phyloP scores from a whole-genome alignment of 2,113 vertebrate genomes.

The Halcyon senegalensis region DNA sequence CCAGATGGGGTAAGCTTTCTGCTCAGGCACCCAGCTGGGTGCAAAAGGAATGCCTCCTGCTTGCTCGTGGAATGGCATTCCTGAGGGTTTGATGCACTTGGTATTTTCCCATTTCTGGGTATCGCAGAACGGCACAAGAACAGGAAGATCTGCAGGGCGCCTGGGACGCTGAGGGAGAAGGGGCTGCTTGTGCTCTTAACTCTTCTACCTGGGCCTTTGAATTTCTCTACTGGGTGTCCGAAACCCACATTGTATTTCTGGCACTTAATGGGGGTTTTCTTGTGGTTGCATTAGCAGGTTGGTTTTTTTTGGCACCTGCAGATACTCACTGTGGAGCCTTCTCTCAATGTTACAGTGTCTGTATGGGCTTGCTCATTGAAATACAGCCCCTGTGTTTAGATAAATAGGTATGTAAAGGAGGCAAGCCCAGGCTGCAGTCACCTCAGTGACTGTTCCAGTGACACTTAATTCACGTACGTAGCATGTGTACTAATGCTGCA shows the following conservation, averaged over 20 bases:
- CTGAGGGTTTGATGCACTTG: not conserved
- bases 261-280: not conserved
- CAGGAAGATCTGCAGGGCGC: not conserved
- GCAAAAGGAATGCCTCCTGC: not conserved
- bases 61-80: not conserved
- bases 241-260: not conserved
- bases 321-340: not conserved
- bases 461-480: not conserved
- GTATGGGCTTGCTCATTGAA: not conserved
- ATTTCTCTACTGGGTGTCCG: not conserved
- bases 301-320: not conserved
- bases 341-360: not conserved
- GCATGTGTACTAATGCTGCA: not conserved
- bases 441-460: not conserved
- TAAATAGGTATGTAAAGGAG: not conserved
- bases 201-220: not conserved
- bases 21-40: not conserved
- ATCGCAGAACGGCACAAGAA: fast-evolving
- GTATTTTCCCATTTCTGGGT: not conserved
- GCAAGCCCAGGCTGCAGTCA: not conserved
- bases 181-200: not conserved
- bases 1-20: constrained; percentile 91
- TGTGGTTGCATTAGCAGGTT: not conserved
- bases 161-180: not conserved
- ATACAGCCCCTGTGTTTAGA: not conserved